Conservation (phyloP, 2,113 vertebrate species). For the Numenius arquata region DNA sequence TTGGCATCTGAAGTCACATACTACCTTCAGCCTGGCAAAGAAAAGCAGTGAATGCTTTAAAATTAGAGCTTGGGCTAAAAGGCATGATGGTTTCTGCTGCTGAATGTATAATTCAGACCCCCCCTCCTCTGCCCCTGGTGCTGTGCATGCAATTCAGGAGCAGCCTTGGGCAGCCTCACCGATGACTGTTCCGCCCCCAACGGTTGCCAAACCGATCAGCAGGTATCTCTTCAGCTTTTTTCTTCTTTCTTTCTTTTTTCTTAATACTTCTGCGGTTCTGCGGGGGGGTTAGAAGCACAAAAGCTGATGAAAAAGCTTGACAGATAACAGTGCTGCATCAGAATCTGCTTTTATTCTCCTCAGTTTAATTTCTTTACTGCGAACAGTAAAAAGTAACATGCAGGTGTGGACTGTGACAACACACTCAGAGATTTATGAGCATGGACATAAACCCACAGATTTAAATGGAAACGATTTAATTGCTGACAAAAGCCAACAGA, state of each 20-base stretch:
- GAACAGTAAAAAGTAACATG: not conserved
- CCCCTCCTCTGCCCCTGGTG: not conserved
- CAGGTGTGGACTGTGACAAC: constrained; percentile 12
- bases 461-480: constrained; percentile 6
- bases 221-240: constrained; percentile 87
- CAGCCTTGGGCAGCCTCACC: constrained; percentile 72
- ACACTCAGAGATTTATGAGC: not conserved
- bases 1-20: not conserved
- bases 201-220: constrained; percentile 90
- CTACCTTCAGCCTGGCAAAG: not conserved
- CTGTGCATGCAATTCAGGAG: not conserved
- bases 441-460: not conserved
- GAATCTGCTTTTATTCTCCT: not conserved
- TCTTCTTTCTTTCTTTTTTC: constrained; percentile 83
- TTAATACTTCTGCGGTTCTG: constrained; percentile 82
- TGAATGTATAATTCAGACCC: not conserved
- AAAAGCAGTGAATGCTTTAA: not conserved
- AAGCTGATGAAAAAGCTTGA: not conserved
- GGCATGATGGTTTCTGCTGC: not conserved
- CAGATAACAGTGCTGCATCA: not conserved
- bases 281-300: not conserved
- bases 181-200: constrained; percentile 92
- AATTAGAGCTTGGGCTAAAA: not conserved
- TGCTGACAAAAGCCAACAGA: constrained; percentile 14
- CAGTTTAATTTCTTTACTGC: not conserved